Evolutionary conservation across 2,797 vertebrate species (phyloP), one percentile per base, ranked within the genome.

Genomic region (Pteronotus mesoamericanus): DNA sequence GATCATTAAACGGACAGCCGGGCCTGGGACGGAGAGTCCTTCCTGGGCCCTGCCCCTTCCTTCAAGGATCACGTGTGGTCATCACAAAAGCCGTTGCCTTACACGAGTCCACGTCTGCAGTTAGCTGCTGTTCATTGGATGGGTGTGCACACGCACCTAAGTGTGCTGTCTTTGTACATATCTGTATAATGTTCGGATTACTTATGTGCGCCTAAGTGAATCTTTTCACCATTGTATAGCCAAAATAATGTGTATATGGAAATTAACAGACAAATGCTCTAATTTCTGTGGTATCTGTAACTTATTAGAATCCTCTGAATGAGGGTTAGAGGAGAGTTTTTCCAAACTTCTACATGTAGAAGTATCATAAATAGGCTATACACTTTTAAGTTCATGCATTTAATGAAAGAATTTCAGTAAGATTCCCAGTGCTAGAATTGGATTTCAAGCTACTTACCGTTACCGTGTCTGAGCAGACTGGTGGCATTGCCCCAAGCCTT

Each of bases 291-390:
- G 84, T 75, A 29, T 83, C 82, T 46, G 3, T 97, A 96, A 96
- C 82, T 96, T 97, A 96, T 75, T 94, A 92, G 94, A 96, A 97
- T 87, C 92, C 84, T 96, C 94, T 21, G 59, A 37, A 46, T 39
- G 86, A 68, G 93, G 83, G 18, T 94, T 82, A 95, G 89, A 78
- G 82, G 66, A 86, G 66, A 86, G 34, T 72, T 88, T 74, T 68
- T 53, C 39, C 37, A 42, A 86, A 91, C 78, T 94, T 96, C 94
- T 94, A 74, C 79, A 37, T 94, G 91, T 94, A 89, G 93, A 94
- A 93, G 79, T 91, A 26, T 77, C 93, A 37, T 72, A 80, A 69
- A 51, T 61, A 6, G 3, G 26, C 82, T 85, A 3, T 29, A 42
- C 77, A 55, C 44, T 48, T 48, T 68, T n/a, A 64, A 74, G n/a